A percentile compares a stretch with the other conserved stretches of the same genome.
phyloP scores from a whole-genome alignment of 2,113 vertebrate genomes.

The Orientallactaga bullata region DNA sequence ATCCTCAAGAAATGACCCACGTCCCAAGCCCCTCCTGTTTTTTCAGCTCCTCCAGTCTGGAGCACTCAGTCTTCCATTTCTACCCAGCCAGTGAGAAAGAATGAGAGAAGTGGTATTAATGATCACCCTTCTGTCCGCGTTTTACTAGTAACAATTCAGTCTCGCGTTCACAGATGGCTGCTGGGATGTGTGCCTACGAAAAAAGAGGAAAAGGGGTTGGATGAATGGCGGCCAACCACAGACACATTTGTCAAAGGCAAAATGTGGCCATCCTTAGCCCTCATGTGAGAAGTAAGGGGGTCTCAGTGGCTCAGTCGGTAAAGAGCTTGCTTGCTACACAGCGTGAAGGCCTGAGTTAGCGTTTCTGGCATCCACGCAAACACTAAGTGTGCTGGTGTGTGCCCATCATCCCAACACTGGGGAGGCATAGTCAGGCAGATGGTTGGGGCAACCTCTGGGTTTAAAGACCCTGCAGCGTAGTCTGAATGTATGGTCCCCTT shows the following conservation, averaged over 20 bases:
- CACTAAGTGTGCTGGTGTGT: too few relatives aligned
- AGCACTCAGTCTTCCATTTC: not conserved
- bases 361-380: too few relatives aligned
- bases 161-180: not conserved
- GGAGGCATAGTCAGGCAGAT: too few relatives aligned
- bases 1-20: not conserved
- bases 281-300: not conserved
- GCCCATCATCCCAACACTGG: too few relatives aligned
- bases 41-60: not conserved
- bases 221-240: not conserved
- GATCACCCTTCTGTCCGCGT: not conserved
- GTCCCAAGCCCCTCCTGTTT: not conserved
- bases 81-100: not conserved
- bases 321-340: too few relatives aligned
- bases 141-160: not conserved
- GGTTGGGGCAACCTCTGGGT: too few relatives aligned
- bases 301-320: not conserved
- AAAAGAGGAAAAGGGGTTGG: not conserved
- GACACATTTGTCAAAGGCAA: not conserved
- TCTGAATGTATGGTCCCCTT: too few relatives aligned
- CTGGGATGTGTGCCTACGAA: not conserved
- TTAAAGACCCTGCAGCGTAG: too few relatives aligned
- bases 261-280: not conserved
- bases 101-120: not conserved
- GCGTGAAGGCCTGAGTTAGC: too few relatives aligned